Conservation (phyloP, 2,888 invertebrate species). For the Archips xylosteana region DNA sequence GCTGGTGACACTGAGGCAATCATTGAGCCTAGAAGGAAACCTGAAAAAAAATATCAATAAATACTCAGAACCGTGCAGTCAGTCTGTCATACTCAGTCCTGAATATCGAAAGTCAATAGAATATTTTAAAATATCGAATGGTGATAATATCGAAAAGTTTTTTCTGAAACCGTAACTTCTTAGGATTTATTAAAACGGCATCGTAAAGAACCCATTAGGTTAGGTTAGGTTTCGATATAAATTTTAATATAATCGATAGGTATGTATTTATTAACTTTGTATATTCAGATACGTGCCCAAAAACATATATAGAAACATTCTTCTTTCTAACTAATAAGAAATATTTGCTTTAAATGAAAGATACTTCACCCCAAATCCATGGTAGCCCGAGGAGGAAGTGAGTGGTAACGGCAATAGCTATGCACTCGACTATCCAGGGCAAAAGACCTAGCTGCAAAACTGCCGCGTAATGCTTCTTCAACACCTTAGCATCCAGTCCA, state of each 20-base stretch:
- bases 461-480: constrained; percentile 89
- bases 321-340: neutral
- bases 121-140: no score
- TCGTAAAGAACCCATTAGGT: no score
- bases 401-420: constrained; percentile 86
- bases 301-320: neutral
- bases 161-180: no score
- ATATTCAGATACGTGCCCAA: no score
- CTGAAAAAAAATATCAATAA: constrained; percentile 53
- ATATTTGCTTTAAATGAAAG: neutral
- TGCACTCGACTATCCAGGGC: constrained; percentile 91
- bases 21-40: constrained; percentile 90
- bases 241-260: no score
- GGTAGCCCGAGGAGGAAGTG: constrained; percentile 90
- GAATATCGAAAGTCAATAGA: no score
- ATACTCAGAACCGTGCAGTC: no score
- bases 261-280: no score
- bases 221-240: no score
- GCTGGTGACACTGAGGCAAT: constrained; percentile 96
- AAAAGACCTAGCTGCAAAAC: constrained; percentile 91
- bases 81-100: no score
- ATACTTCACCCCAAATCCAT: constrained; percentile 89
- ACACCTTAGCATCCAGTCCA: constrained; percentile 91
- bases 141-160: no score
- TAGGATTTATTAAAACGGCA: no score